These are phyloP conservation scores for Autographa pulchrina DNA, from an alignment of 2,888 invertebrate species.

Conservation along the genomic window DNA sequence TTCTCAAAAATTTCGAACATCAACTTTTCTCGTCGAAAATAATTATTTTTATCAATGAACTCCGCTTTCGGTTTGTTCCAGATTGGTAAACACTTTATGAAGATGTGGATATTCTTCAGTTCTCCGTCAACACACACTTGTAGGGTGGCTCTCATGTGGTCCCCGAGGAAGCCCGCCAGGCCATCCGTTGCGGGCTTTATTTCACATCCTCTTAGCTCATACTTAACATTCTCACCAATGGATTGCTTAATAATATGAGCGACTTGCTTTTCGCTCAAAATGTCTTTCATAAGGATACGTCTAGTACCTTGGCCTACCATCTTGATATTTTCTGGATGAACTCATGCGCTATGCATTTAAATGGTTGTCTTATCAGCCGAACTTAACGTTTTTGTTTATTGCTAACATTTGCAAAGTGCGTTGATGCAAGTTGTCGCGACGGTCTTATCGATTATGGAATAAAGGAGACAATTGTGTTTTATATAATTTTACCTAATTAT, in stretches of 20 bases:
- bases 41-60: conserved; percentile 71
- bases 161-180: conserved; percentile 78
- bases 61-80: conserved; percentile 75
- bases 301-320: conserved; percentile 56
- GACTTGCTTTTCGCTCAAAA: conserved; percentile 70
- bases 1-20: conserved; percentile 75
- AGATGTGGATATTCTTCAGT: conserved; percentile 65
- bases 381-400: conserved; percentile 39
- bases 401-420: conserved; percentile 31
- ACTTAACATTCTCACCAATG: conserved; percentile 48
- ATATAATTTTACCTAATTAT: conserved; percentile 12
- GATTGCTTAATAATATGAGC: conserved; percentile 61
- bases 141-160: conserved; percentile 72
- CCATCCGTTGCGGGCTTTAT: conserved; percentile 71
- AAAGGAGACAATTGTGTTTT: conserved; percentile 22
- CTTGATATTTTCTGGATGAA: conserved; percentile 32
- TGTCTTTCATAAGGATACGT: conserved; percentile 54
- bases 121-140: conserved; percentile 58
- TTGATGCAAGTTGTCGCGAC: conserved; percentile 1
- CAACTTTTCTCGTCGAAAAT: conserved; percentile 73
- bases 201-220: conserved; percentile 57
- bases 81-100: conserved; percentile 76
- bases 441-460: conserved; percentile 13
- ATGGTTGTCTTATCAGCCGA: conserved; percentile 34
- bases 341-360: conserved; percentile 29